Evolutionary conservation across 2,113 vertebrate genomes (phyloP).

Genomic region (Epinephelus fuscoguttatus): DNA sequence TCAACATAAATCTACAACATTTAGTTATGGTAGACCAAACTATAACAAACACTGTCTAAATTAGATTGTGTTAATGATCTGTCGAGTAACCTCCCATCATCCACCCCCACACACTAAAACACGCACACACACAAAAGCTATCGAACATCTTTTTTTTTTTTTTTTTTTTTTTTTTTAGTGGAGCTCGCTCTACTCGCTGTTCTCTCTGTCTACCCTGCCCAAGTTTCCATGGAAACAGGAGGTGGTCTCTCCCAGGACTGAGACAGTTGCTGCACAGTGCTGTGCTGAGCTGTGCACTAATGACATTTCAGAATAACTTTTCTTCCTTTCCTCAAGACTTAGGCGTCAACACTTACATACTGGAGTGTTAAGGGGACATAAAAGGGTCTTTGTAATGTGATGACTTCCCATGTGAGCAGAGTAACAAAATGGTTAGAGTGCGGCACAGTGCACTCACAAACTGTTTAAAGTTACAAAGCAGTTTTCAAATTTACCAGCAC

Average conservation of each 20-base stretch:
- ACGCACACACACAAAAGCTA: slow-evolving; percentile 38
- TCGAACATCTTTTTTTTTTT: slow-evolving; percentile 57
- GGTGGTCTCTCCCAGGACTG: slow-evolving; percentile 77
- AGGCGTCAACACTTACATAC: slow-evolving; percentile 49
- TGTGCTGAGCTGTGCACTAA: slow-evolving; percentile 77
- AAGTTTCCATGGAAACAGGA: slow-evolving; percentile 86
- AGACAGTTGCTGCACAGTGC: slow-evolving; percentile 76
- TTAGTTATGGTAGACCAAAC: slow-evolving; percentile 41
- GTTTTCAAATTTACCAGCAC: slow-evolving; percentile 13
- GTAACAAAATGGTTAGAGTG: neutral
- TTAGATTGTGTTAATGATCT: slow-evolving; percentile 68
- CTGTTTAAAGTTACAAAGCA: neutral
- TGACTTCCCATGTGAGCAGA: slow-evolving; percentile 30
- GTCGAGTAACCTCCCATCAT: slow-evolving; percentile 41
- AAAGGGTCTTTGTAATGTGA: slow-evolving; percentile 25
- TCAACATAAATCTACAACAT: slow-evolving; percentile 47
- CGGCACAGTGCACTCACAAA: neutral
- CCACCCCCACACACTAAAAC: slow-evolving; percentile 32
- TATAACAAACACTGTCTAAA: slow-evolving; percentile 46
- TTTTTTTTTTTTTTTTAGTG: slow-evolving; percentile 38
- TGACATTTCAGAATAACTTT: slow-evolving; percentile 80
- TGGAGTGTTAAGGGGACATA: slow-evolving; percentile 29
- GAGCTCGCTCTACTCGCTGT: slow-evolving; percentile 60
- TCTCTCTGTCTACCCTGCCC: slow-evolving; percentile 75
- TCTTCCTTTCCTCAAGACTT: slow-evolving; percentile 64